These are phyloP conservation scores for Tragelaphus oryx DNA, from an alignment of 2,797 vertebrate genomes.

Conservation along the genomic window DNA sequence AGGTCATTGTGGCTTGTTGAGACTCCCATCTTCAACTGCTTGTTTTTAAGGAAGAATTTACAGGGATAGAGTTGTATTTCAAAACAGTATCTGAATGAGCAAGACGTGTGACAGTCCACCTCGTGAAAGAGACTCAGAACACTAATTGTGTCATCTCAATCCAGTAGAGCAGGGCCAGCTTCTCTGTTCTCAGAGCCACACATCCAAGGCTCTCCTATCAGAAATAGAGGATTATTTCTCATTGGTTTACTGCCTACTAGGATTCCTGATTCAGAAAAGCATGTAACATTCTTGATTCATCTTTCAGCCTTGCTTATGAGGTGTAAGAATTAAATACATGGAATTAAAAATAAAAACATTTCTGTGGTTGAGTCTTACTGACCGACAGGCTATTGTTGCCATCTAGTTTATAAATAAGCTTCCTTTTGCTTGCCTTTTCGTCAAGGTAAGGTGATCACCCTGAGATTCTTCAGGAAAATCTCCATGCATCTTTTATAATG, in stretches of 20 bases:
- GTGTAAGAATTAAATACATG: not conserved
- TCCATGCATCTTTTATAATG: not conserved
- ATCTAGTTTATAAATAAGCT: not conserved
- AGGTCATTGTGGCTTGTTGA: not conserved
- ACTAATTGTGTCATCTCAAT: not conserved
- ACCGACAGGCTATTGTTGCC: not conserved
- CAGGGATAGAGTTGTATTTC: not conserved
- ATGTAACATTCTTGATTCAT: not conserved
- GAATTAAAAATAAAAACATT: constrained; percentile 19
- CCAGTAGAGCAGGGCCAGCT: not conserved
- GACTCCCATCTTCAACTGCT: not conserved
- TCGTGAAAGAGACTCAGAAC: not conserved
- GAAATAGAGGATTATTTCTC: not conserved
- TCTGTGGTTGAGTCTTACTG: not conserved
- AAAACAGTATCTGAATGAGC: not conserved
- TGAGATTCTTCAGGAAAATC: constrained; percentile 21
- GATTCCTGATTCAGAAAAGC: constrained; percentile 3
- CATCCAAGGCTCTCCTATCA: not conserved
- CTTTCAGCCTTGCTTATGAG: not conserved
- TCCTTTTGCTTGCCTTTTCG: not conserved
- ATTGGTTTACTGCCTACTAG: not conserved
- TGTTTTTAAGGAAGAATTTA: constrained; percentile 27
- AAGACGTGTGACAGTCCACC: not conserved
- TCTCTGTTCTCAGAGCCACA: not conserved
- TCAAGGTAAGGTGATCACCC: not conserved